phyloP scores from a whole-genome alignment of 2,888 invertebrate species.

The Rhagium mordax region DNA sequence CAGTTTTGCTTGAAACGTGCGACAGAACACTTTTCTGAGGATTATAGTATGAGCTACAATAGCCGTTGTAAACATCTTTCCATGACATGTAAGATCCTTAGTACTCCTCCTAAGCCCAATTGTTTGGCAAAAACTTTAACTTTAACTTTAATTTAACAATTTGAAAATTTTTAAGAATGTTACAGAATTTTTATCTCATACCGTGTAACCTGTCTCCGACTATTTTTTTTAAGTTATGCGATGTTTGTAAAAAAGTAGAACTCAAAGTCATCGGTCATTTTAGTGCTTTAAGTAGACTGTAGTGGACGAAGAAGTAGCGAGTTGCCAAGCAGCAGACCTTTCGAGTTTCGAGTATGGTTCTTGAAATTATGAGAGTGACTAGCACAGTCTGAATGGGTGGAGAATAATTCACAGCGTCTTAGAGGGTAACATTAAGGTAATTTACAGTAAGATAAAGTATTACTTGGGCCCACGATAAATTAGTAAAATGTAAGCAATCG shows the following conservation, averaged over 20 bases:
- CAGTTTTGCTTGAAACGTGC: too few species aligned
- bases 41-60: too few species aligned
- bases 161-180: too few species aligned
- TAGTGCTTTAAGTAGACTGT: constrained; percentile 39
- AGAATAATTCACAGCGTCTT: constrained; percentile 59
- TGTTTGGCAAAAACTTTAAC: too few species aligned
- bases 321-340: constrained; percentile 44
- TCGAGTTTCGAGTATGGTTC: constrained; percentile 39
- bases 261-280: constrained; percentile 45
- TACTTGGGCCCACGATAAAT: constrained; percentile 57
- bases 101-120: too few species aligned
- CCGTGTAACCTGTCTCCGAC: neutral
- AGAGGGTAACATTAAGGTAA: constrained; percentile 57
- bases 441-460: constrained; percentile 59
- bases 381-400: constrained; percentile 46
- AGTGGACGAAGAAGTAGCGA: constrained; percentile 44
- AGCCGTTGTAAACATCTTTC: too few species aligned
- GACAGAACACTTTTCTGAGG: too few species aligned
- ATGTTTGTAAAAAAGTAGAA: neutral
- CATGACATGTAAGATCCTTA: too few species aligned
- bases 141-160: too few species aligned
- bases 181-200: too few species aligned
- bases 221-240: neutral
- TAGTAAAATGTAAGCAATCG: constrained; percentile 57
- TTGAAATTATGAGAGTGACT: constrained; percentile 42